Base-by-base conservation (phyloP, 2,113 vertebrate species). In the Zosterops borbonicus region DNA sequence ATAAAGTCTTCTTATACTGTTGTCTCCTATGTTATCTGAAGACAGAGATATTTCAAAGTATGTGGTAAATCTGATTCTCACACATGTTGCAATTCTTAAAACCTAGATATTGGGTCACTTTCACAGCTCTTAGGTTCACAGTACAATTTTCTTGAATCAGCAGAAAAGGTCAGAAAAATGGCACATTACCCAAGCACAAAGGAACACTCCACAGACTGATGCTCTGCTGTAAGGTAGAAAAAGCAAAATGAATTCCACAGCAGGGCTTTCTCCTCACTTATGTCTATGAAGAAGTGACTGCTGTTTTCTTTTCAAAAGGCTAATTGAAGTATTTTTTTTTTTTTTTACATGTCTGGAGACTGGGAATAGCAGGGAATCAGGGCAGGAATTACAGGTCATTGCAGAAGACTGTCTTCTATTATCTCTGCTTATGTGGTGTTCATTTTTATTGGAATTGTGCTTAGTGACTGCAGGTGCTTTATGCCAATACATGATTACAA, bases 281-380 rank as follows among this genome's bases (percentile, higher is more conserved):
- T 1, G 1, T 56, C 85, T 74, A 21, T 53, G 60, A 63, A 93
- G 55, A 85, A 84, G 24, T 91, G 55, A 73, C 59, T 80, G 63
- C 33, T 83, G 60, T 60, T 95, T 90, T 81, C 82, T n/a, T 88
- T 94, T 85, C 55, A 87, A 79, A 91, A 86, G 50, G 58, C 47
- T 90, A 94, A 95, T 42, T 86, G 55, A 18, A 90, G 46, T 18
- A 58, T 64, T n/a, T 76, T 79, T 70, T 74, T 92, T 95, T 81
- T 4, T 39, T 39, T 39, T 95, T 81, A 50, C 52, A 55, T 69
- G 39, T 88, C 69, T 83, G 19, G 75, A 86, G 68, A 55, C 46
- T 59, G 59, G 64, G 59, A 92, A 91, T 50, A 76, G 63, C n/a
- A 87, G 44, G 53, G 49, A 95, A 84, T 62, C 50, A 85, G 63